Conservation (phyloP, 1,140 invertebrate genomes). For the Atta cephalotes region DNA sequence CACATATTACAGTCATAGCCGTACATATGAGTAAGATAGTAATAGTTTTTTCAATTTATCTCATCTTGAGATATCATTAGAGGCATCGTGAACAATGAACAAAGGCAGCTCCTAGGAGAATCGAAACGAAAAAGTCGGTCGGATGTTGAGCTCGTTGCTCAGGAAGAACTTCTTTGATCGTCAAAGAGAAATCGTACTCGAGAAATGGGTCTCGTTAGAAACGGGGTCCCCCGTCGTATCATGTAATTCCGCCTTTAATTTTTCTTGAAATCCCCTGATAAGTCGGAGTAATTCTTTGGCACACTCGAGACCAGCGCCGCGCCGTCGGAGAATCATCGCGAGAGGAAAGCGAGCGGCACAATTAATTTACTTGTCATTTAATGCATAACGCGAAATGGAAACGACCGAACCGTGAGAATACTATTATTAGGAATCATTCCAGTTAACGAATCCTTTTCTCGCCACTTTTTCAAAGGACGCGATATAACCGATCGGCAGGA, state of each 20-base stretch:
- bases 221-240: conserved; percentile 5
- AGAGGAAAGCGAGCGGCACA: conserved; percentile 35
- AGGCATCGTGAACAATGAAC: conserved; percentile 61
- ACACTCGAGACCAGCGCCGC: conserved; percentile 25
- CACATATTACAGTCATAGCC: background rate
- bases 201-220: conserved; percentile 67
- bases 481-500: conserved; percentile 19
- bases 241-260: conserved; percentile 46
- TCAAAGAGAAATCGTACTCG: conserved; percentile 53
- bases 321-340: conserved; percentile 33
- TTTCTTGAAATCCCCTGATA: conserved; percentile 56
- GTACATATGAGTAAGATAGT: background rate
- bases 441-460: conserved; percentile 36
- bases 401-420: conserved; percentile 37
- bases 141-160: conserved; percentile 45
- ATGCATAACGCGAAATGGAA: conserved; percentile 45
- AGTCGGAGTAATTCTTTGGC: conserved; percentile 52
- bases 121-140: conserved; percentile 43
- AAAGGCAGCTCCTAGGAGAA: conserved; percentile 9
- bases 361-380: conserved; percentile 58
- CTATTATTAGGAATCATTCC: conserved; percentile 48
- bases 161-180: conserved; percentile 53
- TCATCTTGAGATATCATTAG: conserved; percentile 48
- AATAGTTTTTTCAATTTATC: conserved; percentile 20
- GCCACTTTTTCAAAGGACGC: conserved; percentile 3